Percentiles rank a stretch among this genome's conserved stretches.
phyloP scores from a whole-genome alignment of 2,888 invertebrate species.

The Ophion ventricosus region DNA sequence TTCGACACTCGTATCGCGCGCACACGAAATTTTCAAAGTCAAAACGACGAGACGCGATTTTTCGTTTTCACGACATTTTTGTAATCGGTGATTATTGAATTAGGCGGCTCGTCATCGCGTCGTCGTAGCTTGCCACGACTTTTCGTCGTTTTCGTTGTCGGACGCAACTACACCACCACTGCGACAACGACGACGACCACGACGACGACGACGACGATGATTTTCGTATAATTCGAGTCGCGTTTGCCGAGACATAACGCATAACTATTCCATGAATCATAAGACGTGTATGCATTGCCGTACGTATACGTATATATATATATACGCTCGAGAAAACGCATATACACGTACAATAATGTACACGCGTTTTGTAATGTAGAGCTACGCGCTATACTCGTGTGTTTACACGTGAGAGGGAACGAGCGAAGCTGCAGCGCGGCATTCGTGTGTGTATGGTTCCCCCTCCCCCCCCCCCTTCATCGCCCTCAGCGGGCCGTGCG shows the following conservation, averaged over 20 bases:
- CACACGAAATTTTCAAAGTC: not conserved
- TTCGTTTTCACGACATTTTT: conserved; percentile 30
- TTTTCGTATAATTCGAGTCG: conserved; percentile 64
- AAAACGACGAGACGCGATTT: not conserved
- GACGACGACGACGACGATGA: conserved; percentile 57
- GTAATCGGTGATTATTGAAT: not conserved
- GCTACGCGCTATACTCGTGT: conserved; percentile 22
- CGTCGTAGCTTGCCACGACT: conserved; percentile 10
- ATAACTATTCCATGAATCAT: conserved; percentile 72
- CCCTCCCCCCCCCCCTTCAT: not conserved
- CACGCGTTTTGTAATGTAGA: conserved; percentile 1
- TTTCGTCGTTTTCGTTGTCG: conserved; percentile 17
- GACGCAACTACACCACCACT: not conserved
- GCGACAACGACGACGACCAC: conserved; percentile 51
- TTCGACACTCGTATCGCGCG: not conserved
- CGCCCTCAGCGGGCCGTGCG: no score
- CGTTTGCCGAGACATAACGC: conserved; percentile 69
- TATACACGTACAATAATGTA: not conserved
- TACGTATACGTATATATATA: conserved; percentile 40
- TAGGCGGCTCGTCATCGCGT: not conserved
- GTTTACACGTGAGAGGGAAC: conserved; percentile 2
- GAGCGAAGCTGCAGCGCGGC: conserved; percentile 17
- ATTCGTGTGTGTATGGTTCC: conserved; percentile 8
- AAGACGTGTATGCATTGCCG: conserved; percentile 60
- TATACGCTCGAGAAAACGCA: not conserved